Evolutionary conservation across 1,140 invertebrate species (phyloP).

Genomic region (Vanessa atalanta): DNA sequence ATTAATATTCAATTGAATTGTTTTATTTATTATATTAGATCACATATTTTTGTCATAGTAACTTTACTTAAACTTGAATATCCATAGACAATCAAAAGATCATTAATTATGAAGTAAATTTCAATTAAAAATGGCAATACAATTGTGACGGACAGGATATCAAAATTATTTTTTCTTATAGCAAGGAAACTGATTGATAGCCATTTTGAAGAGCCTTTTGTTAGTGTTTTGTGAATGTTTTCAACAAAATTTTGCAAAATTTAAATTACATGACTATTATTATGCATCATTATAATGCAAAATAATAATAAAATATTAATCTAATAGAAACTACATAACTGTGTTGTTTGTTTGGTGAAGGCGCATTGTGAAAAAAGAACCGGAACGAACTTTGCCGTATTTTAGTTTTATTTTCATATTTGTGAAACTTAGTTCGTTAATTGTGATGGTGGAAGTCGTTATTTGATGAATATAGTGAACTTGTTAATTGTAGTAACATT

Average conservation of each 20-base stretch:
- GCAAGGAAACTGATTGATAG: conserved; percentile 78
- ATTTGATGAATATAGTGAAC: conserved; percentile 34
- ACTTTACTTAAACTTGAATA: background rate
- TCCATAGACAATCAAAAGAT: conserved; percentile 30
- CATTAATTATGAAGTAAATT: conserved; percentile 53
- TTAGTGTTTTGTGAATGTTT: conserved; percentile 81
- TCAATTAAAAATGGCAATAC: conserved; percentile 76
- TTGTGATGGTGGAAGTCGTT: conserved; percentile 43
- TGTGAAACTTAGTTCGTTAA: conserved; percentile 39
- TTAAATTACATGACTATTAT: conserved; percentile 55
- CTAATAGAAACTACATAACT: conserved; percentile 40
- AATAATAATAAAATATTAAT: conserved; percentile 38
- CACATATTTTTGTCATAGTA: no score
- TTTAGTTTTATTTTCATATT: conserved; percentile 56
- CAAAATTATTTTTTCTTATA: conserved; percentile 76
- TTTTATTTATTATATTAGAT: no score
- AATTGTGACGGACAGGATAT: conserved; percentile 75
- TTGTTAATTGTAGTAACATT: conserved; percentile 44
- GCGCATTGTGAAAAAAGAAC: conserved; percentile 74
- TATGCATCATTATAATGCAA: conserved; percentile 46
- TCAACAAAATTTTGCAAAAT: conserved; percentile 67
- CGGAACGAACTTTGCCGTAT: conserved; percentile 68
- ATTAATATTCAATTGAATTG: no score
- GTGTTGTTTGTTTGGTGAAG: conserved; percentile 71
- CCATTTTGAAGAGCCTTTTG: conserved; percentile 81